These are phyloP conservation scores for Tubulanus polymorphus DNA, from an alignment of 2,888 invertebrate genomes.

Conservation along the genomic window DNA sequence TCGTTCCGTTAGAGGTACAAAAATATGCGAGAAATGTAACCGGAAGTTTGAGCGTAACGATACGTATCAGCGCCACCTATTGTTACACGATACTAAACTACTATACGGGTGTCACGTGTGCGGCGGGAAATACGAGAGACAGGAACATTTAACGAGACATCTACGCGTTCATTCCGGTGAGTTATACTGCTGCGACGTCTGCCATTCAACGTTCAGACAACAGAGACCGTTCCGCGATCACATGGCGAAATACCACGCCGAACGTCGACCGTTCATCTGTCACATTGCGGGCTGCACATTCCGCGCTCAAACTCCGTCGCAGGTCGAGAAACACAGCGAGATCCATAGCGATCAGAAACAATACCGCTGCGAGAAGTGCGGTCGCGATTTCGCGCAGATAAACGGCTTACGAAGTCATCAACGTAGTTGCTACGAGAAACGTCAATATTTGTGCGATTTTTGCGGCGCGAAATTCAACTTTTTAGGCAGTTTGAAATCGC, in stretches of 20 bases:
- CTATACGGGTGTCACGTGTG: conserved; percentile 25
- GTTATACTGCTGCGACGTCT: conserved; percentile 23
- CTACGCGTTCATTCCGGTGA: conserved; percentile 22
- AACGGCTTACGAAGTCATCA: conserved; percentile 25
- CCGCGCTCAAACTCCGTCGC: conserved; percentile 23
- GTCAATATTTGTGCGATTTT: conserved; percentile 30
- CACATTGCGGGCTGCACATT: conserved; percentile 25
- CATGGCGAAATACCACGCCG: conserved; percentile 21
- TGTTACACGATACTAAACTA: neutral
- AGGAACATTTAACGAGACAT: conserved; percentile 27
- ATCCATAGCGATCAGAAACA: conserved; percentile 28
- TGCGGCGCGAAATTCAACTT: conserved; percentile 33
- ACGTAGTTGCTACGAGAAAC: conserved; percentile 25
- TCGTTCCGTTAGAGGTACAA: neutral
- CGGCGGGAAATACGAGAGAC: conserved; percentile 22
- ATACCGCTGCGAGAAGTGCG: conserved; percentile 29
- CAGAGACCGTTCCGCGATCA: conserved; percentile 24
- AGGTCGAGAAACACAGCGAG: conserved; percentile 25
- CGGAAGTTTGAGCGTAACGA: conserved; percentile 1
- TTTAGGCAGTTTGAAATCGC: conserved; percentile 18
- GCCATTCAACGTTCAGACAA: conserved; percentile 20
- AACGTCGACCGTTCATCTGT: conserved; percentile 27
- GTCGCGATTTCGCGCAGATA: conserved; percentile 27
- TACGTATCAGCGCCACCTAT: conserved; percentile 1
- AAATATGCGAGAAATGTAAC: neutral